Base-by-base conservation (phyloP, 2,888 invertebrate genomes). In the Scelioninae gen. 2 region DNA sequence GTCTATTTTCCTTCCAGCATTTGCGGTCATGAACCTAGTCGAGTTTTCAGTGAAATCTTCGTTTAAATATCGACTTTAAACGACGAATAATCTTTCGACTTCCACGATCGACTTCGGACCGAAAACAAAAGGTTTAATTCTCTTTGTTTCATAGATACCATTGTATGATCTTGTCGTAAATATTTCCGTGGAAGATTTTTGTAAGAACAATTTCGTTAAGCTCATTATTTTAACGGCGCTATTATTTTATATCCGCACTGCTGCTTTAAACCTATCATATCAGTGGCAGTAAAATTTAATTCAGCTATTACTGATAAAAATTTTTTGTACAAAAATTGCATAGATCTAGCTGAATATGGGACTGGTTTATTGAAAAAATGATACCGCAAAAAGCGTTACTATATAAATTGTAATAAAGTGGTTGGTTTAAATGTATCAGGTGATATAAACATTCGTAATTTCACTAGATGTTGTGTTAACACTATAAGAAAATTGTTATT, bases 101-200 rank as follows among this genome's bases (percentile, higher is more conserved):
- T 33, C 18, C 22, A 19, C 25, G 48, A 69, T 69, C 39, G 69
- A 53, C 53, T 55, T 7, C 15, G 22, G 13, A 3, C 19, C 48
- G 28, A 60, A 69, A 61, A 69, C 53, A 69, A 45, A 61, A 69
- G 69, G 48, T 46, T 53, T 69, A 53, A 61, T 61, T 69, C 61
- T 60, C 69, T 53, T 69, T 69, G 61, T 69, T 61, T 39, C 22
- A 61, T 22, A 43, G 16, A 61, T 55, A 39, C 22, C 69, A 39
- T 69, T 69, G 61, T 69, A 39, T 55, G 37, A 53, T 60, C 43
- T 45, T 7, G 2, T 7, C 16, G 16, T 15, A 37, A 33, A 41
- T 19, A 41, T 41, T 52, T 60, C 37, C 48, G 33, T 35, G 18
- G 33, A 7, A 35, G 33, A 52, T 52, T 9, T 52, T 35, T 2